Conservation (phyloP, 2,113 vertebrate species). For the Triplophysa tibetana region DNA sequence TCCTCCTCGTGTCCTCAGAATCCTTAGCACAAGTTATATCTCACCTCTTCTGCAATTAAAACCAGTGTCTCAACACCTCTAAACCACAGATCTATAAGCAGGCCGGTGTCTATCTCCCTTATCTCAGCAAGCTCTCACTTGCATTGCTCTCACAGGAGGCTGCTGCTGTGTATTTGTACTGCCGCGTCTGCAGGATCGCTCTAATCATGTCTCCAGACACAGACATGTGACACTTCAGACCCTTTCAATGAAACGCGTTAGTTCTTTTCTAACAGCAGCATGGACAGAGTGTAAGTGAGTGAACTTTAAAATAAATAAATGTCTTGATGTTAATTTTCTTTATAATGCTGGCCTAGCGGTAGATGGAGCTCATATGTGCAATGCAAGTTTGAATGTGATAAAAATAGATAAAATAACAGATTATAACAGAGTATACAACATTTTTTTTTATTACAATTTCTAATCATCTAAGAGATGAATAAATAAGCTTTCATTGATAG, state of each 20-base stretch:
- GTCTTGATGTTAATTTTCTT: no score
- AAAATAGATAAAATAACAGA: not conserved
- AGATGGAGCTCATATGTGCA: not conserved
- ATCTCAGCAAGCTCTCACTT: slow-evolving; percentile 28
- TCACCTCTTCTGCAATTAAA: not conserved
- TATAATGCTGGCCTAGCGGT: no score
- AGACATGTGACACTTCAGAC: slow-evolving; percentile 6
- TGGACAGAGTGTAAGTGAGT: not conserved
- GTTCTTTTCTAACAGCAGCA: not conserved
- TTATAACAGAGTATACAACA: no score
- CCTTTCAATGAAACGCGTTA: not conserved
- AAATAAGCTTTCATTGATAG: no score
- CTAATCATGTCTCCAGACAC: slow-evolving; percentile 17
- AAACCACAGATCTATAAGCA: slow-evolving; percentile 33
- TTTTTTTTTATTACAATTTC: no score
- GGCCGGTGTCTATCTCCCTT: not conserved
- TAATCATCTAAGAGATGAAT: no score
- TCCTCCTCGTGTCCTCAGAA: not conserved
- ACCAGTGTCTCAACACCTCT: slow-evolving; percentile 33
- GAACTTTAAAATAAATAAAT: not conserved
- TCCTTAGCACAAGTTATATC: slow-evolving; percentile 6
- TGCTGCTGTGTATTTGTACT: slow-evolving; percentile 9
- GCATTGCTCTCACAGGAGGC: slow-evolving; percentile 19
- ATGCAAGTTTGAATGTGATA: not conserved
- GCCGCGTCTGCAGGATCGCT: slow-evolving; percentile 13